Base-by-base conservation (phyloP, 2,888 invertebrate genomes). In the Eremobia ochroleuca region DNA sequence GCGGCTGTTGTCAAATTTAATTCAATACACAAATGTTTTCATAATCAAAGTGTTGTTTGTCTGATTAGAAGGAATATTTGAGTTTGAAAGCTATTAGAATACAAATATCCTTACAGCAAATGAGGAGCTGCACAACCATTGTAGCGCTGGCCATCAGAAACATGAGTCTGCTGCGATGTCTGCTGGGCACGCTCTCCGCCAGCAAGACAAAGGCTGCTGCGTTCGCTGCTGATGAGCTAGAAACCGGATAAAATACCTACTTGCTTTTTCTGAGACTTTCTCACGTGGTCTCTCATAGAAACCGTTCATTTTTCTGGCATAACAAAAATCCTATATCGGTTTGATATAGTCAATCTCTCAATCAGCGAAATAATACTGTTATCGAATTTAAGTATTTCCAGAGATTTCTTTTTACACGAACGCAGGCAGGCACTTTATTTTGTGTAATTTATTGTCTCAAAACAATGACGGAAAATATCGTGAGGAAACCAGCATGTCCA, bases 111-210 rank as follows among this genome's bases (percentile, higher is more conserved):
- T 93, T 75, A 95, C 96, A 73, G 75, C 93, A 90, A 61, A 94
- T 94, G 49, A 93, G 72, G 71, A 94, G 87, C 81, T 96, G 96
- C 28, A 92, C 91, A 40, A 93, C 83, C 94, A 95, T 94, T 11
- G 95, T 95, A 11, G 93, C 90, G 65, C 94, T 94, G 31, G 94
- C 95, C 95, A 95, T 95, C 8, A 95, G 89, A 85, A 95, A 95
- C 93, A 96, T 93, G 85, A 93, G 93, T 2, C 92, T 89, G 79
- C 93, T 94, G 9, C 96, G 92, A 71, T 91, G 90, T 21, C 91
- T 89, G 15, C 76, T 76, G 0, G 95, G 95, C 2, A 93, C 92
- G 64, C 93, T 94, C 84, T 96, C 96, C 0, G 95, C 96, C 43
- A 95, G 76, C 64, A 96, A 86, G 31, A 96, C 96, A 80, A 95